These are phyloP conservation scores for Sesamia nonagrioides DNA, from an alignment of 1,140 invertebrate genomes.

Conservation along the genomic window DNA sequence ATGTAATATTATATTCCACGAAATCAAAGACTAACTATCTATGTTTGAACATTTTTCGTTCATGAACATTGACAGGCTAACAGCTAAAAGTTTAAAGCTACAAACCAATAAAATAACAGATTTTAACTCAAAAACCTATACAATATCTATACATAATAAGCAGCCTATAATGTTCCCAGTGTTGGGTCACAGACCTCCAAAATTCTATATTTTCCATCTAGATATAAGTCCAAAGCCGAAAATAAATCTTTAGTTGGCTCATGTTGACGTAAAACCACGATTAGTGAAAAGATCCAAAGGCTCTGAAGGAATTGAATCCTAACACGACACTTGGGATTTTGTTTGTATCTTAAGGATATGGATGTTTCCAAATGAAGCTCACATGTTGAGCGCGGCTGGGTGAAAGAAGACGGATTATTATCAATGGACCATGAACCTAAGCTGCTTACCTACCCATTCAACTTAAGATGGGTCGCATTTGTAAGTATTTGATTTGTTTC, in stretches of 20 bases:
- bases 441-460: slow-evolving; percentile 26
- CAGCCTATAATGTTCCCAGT: too few relatives aligned
- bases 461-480: not conserved
- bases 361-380: slow-evolving; percentile 33
- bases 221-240: not conserved
- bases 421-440: slow-evolving; percentile 35
- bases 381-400: slow-evolving; percentile 9
- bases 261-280: not conserved
- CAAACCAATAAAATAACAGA: too few relatives aligned
- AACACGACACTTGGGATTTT: not conserved
- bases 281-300: not conserved
- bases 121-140: too few relatives aligned
- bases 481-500: slow-evolving; percentile 12
- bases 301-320: slow-evolving; percentile 13
- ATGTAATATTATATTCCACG: too few relatives aligned
- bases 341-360: not conserved
- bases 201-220: too few relatives aligned
- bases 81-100: too few relatives aligned
- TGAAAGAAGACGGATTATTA: slow-evolving; percentile 32
- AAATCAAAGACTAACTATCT: too few relatives aligned
- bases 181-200: too few relatives aligned
- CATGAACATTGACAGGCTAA: too few relatives aligned
- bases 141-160: too few relatives aligned
- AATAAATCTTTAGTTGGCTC: not conserved
- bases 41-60: too few relatives aligned